phyloP scores from a whole-genome alignment of 2,113 vertebrate genomes.

The Trochalopteron elliotii region DNA sequence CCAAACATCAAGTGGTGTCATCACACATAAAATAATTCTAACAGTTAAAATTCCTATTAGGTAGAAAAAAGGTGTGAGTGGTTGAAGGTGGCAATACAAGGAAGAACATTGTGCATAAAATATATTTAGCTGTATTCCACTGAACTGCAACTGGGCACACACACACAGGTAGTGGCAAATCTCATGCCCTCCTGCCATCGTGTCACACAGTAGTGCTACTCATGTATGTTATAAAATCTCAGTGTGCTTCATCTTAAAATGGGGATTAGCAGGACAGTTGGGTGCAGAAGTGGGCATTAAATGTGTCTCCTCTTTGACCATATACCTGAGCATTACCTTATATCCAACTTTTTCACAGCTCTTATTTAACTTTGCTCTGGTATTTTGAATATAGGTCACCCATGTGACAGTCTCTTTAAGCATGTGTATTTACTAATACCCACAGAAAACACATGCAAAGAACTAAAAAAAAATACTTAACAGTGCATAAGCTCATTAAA shows the following conservation, averaged over 20 bases:
- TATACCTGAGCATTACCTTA: not conserved
- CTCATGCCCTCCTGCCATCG: not conserved
- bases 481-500: conserved; percentile 52
- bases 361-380: not conserved
- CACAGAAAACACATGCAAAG: conserved; percentile 44
- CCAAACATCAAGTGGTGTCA: not conserved
- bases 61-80: not conserved
- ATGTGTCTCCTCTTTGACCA: not conserved
- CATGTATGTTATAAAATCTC: not conserved
- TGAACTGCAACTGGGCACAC: not conserved
- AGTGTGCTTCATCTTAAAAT: not conserved
- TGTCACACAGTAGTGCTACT: not conserved
- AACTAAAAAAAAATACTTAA: conserved; percentile 17
- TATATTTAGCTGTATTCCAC: not conserved
- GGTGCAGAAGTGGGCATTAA: not conserved
- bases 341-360: not conserved
- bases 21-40: not conserved
- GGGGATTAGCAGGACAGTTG: not conserved
- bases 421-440: conserved; percentile 15
- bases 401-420: conserved; percentile 5
- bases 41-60: not conserved
- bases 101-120: not conserved
- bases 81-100: not conserved
- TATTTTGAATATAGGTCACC: conserved; percentile 38
- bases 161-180: not conserved